Evolutionary conservation across 2,888 invertebrate genomes (phyloP).

Genomic region (Microdon myrmicae): DNA sequence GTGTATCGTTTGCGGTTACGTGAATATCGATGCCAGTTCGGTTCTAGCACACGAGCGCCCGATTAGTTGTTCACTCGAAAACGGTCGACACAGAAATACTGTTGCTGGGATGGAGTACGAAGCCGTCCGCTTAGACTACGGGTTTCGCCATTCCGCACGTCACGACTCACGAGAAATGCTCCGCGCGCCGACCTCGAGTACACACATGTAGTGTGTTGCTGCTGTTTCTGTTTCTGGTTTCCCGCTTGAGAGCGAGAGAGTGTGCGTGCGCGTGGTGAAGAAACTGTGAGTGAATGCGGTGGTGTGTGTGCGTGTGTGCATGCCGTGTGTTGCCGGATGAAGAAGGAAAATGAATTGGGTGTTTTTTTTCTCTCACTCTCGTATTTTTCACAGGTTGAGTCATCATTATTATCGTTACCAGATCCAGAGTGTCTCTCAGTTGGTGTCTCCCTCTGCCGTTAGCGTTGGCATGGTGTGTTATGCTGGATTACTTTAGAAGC

Average conservation of each 20-base stretch:
- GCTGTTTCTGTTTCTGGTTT: constrained; percentile 33
- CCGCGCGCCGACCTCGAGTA: constrained; percentile 19
- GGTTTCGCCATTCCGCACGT: constrained; percentile 41
- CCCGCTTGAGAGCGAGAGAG: too few species aligned
- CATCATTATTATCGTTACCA: constrained; percentile 29
- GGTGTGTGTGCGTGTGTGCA: constrained; percentile 20
- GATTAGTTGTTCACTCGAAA: constrained; percentile 42
- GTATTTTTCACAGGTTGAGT: constrained; percentile 47
- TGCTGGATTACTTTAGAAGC: constrained; percentile 27
- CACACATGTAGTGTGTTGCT: too few species aligned
- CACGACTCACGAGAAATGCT: constrained; percentile 31
- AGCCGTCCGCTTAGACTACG: constrained; percentile 22
- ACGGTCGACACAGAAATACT: constrained; percentile 50
- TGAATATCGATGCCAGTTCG: constrained; percentile 43
- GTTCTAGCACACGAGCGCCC: constrained; percentile 5
- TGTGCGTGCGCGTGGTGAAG: too few species aligned
- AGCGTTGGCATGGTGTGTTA: constrained; percentile 11
- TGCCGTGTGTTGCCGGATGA: constrained; percentile 45
- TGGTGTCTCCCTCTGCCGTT: constrained; percentile 9
- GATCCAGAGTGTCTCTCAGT: neutral
- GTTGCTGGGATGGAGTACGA: constrained; percentile 34
- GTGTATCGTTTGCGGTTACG: constrained; percentile 37
- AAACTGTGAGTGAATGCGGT: constrained; percentile 43
- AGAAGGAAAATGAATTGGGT: constrained; percentile 40
- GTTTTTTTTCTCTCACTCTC: constrained; percentile 21